phyloP scores from a whole-genome alignment of 2,888 invertebrate genomes.

The Atrina japonica region DNA sequence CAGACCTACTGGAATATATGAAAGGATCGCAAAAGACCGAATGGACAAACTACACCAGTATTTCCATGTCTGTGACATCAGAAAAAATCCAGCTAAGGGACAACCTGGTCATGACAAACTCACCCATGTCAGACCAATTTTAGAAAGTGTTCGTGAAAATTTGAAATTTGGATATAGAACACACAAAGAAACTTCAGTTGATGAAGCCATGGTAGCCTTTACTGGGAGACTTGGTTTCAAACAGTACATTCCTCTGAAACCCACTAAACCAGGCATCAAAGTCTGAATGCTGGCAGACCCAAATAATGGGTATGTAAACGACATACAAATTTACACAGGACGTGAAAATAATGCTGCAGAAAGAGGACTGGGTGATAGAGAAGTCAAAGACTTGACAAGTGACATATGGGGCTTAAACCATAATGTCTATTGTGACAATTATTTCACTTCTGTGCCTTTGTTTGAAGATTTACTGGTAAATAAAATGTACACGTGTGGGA shows the following conservation, averaged over 20 bases:
- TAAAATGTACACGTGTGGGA: constrained; percentile 7
- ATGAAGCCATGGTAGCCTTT: constrained; percentile 39
- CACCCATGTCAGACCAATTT: constrained; percentile 30
- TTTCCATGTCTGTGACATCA: constrained; percentile 16
- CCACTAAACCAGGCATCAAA: constrained; percentile 45
- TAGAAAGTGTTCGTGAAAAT: constrained; percentile 5
- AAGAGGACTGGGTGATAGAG: constrained; percentile 1
- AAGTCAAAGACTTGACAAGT: constrained; percentile 2
- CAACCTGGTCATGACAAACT: constrained; percentile 29
- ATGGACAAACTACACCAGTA: not conserved
- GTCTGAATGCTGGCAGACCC: constrained; percentile 47
- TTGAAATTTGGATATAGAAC: constrained; percentile 10
- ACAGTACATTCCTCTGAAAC: constrained; percentile 45
- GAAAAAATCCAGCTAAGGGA: constrained; percentile 9
- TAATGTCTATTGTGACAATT: constrained; percentile 29
- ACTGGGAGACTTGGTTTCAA: constrained; percentile 34
- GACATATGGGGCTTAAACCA: not conserved
- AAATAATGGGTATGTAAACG: constrained; percentile 42
- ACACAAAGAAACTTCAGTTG: constrained; percentile 20
- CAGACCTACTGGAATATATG: too few relatives aligned
- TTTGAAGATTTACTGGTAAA: not conserved
- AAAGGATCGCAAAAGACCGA: too few relatives aligned
- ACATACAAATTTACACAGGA: constrained; percentile 45
- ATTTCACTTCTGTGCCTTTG: constrained; percentile 3
- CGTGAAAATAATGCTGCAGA: not conserved